Evolutionary conservation across 2,888 invertebrate genomes (phyloP), one percentile per base, ranked within the genome.

Genomic region (Drosophila suboccidentalis): DNA sequence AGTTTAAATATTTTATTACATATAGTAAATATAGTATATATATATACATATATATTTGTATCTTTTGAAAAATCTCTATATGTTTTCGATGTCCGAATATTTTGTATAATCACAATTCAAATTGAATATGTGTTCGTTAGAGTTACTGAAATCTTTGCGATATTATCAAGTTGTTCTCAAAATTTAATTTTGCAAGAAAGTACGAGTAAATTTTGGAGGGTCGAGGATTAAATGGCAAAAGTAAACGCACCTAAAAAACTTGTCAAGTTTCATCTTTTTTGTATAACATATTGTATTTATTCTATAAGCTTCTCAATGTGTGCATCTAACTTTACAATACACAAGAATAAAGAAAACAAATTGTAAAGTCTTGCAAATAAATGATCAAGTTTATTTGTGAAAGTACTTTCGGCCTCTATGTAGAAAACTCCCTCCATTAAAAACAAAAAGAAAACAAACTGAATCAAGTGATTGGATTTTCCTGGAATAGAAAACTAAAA

Each of bases 31-130:
- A 75, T 11, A 50, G 36, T 26, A 59, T 13, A 53, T 17, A 62
- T 34, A n/a, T n/a, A n/a, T n/a, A n/a, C n/a, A 47, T 64, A 49
- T 49, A 71, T 68, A 86, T 86, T 78, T 87, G 73, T 84, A 84
- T 82, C 87, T 89, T 89, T 77, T 87, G 65, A 76, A 87, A 87
- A 79, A 87, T 85, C 84, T 85, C 66, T 85, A 87, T 84, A 87
- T 85, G 84, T 85, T 89, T 85, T 85, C 65, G 72, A 85, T 85
- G 89, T 89, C 82, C 74, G 29, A 89, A 73, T 85, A 85, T 85
- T 82, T 83, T 87, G 71, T 87, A 73, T 78, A 78, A 70, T 66
- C 75, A 71, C 75, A 84, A 75, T 82, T 84, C 70, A 71, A 77
- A 58, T n/a, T 74, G 84, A 86, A 71, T 81, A 61, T 81, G 82